Conservation (phyloP, 2,888 invertebrate genomes). For the Dusona sp. region DNA sequence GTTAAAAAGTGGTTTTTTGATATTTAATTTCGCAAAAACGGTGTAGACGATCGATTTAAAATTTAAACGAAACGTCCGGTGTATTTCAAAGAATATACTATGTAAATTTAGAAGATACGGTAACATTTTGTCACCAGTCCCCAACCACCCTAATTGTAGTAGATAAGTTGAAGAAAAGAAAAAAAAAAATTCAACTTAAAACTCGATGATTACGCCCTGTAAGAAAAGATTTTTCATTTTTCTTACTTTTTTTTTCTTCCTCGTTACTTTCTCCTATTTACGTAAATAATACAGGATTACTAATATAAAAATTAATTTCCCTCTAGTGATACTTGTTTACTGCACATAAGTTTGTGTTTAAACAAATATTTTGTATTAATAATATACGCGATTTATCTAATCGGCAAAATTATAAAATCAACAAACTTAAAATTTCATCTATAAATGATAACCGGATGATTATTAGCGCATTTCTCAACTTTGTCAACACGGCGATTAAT, state of each 20-base stretch:
- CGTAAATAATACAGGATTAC: not conserved
- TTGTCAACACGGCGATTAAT: slow-evolving; percentile 26
- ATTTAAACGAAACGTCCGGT: no score
- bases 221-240: not conserved
- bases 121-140: no score
- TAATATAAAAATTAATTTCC: not conserved
- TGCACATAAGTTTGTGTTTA: not conserved
- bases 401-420: not conserved
- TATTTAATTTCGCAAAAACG: no score
- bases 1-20: no score
- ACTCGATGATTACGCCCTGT: not conserved
- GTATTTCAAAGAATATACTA: no score
- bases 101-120: no score
- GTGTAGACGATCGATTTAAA: no score
- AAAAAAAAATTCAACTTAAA: no score
- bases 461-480: slow-evolving; percentile 11
- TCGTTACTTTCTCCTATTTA: not conserved
- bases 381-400: not conserved
- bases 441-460: not conserved
- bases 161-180: no score
- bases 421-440: not conserved
- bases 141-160: no score
- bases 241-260: not conserved
- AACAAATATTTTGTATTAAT: not conserved
- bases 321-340: not conserved